Evolutionary conservation across 1,140 invertebrate genomes (phyloP), one percentile per base, ranked within the genome.

Genomic region (Sipha flava): DNA sequence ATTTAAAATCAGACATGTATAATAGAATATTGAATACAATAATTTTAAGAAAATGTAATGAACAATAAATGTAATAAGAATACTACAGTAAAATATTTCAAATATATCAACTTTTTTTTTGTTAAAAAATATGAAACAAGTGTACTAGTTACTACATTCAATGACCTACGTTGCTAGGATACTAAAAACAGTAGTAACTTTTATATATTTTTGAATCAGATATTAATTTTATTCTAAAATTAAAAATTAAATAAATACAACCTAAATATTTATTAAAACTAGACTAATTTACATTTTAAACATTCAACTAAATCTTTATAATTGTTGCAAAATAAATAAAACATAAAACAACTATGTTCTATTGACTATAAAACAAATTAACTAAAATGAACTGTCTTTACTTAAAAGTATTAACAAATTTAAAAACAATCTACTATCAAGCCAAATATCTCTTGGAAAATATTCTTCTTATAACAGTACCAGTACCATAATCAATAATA

Each of bases 171-270:
- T 45, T 47, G 1, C 23, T 70, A 47, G 43, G 26, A 70, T 29
- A 70, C 66, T 66, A 70, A 45, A 29, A 70, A 70, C 23, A 47
- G 12, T n/a, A 5, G 23, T 70, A 70, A 70, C 66, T 70, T 66
- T 40, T 23, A 66, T 66, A 37, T n/a, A 40, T 40, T 26, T 16
- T 26, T 45, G 6, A 47, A 70, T 47, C 66, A 70, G 23, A 47
- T 31, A 77, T 75, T n/a, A 59, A 43, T 77, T 77, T 77, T 77
- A 77, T 77, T 77, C 73, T 77, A 77, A 77, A 75, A 52, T 77
- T 77, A 77, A 59, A 54, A 77, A 77, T 77, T 23, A 77, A 77
- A 77, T 57, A 43, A 77, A 77, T 77, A 77, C 73, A 77, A 77
- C 49, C 73, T 77, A 77, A 77, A 40, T 43, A 59, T 59, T 54